Conservation (phyloP, 2,797 vertebrate species). For the Liparis tanakae region DNA sequence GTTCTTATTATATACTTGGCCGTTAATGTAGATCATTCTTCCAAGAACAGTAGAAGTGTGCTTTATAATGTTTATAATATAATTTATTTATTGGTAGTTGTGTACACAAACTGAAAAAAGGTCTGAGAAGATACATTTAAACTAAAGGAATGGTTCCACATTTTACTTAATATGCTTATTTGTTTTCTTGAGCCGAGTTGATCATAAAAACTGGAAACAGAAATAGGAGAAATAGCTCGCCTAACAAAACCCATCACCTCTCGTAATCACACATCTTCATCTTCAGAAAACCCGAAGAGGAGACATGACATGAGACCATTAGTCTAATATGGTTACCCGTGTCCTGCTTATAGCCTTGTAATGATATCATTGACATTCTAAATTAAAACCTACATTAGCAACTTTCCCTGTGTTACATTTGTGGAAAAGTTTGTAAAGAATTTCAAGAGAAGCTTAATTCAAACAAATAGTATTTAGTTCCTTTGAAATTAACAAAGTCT, state of each 20-base stretch:
- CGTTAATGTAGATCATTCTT: constrained; percentile 9
- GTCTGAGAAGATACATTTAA: neutral
- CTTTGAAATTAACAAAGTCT: neutral
- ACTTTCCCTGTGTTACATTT: neutral
- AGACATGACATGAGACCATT: neutral
- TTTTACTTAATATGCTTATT: neutral
- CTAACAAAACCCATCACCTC: neutral
- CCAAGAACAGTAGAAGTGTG: constrained; percentile 2
- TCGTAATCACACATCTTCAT: neutral
- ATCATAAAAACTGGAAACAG: neutral
- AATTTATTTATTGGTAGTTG: neutral
- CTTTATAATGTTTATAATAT: constrained; percentile 14
- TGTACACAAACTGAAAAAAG: neutral
- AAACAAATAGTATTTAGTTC: neutral
- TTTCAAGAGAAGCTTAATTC: neutral
- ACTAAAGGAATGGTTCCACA: neutral
- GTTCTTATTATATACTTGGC: constrained; percentile 34
- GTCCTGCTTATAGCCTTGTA: neutral
- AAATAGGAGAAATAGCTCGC: neutral
- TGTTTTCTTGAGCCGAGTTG: neutral
- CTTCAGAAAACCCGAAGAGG: neutral
- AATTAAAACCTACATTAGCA: neutral
- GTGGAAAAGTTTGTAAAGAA: neutral
- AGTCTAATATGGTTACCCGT: neutral
- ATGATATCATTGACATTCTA: neutral